phyloP scores from a whole-genome alignment of 2,888 invertebrate species.

The Harmothoe impar region DNA sequence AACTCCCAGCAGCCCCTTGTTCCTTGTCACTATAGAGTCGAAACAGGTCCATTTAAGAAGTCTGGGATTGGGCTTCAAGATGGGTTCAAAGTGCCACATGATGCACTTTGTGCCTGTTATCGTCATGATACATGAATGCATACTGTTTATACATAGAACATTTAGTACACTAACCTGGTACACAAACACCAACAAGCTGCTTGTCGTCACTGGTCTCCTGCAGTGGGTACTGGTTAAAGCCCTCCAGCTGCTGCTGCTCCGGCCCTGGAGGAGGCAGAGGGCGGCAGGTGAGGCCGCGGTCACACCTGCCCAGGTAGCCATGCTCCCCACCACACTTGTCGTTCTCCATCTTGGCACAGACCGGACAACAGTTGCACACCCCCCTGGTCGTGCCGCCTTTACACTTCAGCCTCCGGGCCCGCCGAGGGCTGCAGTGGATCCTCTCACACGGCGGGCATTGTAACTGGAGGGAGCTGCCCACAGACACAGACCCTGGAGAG shows the following conservation, averaged over 20 bases:
- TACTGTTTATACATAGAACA: too few relatives aligned
- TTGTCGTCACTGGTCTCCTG: not conserved
- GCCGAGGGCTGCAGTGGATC: constrained; percentile 79
- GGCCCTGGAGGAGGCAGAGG: constrained; percentile 46
- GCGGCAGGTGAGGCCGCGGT: constrained; percentile 74
- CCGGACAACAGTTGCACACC: constrained; percentile 82
- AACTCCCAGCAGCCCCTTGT: too few relatives aligned
- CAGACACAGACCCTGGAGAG: not conserved
- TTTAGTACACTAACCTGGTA: not conserved
- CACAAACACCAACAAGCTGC: not conserved
- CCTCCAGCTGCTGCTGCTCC: constrained; percentile 71
- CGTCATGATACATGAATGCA: too few relatives aligned
- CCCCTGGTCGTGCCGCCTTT: constrained; percentile 80
- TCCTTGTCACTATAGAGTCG: too few relatives aligned
- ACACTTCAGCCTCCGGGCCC: constrained; percentile 76
- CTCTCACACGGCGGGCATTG: constrained; percentile 82
- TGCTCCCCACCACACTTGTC: constrained; percentile 81
- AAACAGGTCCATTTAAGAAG: too few relatives aligned
- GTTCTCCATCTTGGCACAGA: constrained; percentile 81
- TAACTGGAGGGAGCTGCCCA: constrained; percentile 70
- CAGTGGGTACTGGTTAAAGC: not conserved
- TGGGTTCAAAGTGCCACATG: too few relatives aligned
- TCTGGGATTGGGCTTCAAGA: too few relatives aligned
- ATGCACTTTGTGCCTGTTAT: too few relatives aligned
- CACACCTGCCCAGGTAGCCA: constrained; percentile 82